These are phyloP conservation scores for Zele albiditarsus DNA, from an alignment of 2,888 invertebrate genomes.

Conservation along the genomic window DNA sequence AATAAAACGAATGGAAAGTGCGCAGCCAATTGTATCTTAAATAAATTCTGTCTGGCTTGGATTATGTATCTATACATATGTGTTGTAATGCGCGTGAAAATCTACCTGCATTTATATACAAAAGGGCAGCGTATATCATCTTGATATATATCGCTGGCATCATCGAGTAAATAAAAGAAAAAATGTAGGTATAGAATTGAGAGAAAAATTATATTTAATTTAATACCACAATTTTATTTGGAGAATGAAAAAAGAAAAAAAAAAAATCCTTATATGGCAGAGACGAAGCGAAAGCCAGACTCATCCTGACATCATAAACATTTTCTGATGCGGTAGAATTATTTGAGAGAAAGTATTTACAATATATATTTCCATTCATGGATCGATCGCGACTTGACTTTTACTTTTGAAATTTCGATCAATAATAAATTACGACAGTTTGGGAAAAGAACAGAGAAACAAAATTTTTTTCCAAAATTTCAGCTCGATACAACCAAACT, in stretches of 20 bases:
- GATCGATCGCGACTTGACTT: not conserved
- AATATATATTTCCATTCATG: not conserved
- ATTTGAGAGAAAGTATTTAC: not conserved
- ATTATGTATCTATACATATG: not conserved
- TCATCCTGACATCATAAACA: constrained; percentile 3
- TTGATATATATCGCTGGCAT: not conserved
- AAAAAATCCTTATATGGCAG: not conserved
- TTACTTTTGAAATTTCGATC: not conserved
- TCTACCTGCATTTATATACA: not conserved
- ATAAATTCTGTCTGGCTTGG: constrained; percentile 30
- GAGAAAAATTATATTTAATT: not conserved
- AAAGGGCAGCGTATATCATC: constrained; percentile 1
- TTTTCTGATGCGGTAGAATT: not conserved
- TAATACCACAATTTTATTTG: not conserved
- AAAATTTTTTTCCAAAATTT: no score
- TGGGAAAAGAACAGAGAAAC: no score
- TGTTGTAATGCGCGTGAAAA: not conserved
- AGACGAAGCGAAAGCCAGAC: constrained; percentile 3
- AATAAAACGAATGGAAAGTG: not conserved
- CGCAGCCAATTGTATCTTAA: not conserved
- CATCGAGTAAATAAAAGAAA: not conserved
- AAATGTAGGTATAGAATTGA: not conserved
- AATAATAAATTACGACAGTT: not conserved
- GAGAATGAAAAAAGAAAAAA: not conserved
- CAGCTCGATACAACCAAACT: no score